Percentiles rank a stretch among this genome's conserved stretches.
Evolutionary conservation across 2,797 vertebrate genomes (phyloP).

Genomic region (Meriones psammophilus): DNA sequence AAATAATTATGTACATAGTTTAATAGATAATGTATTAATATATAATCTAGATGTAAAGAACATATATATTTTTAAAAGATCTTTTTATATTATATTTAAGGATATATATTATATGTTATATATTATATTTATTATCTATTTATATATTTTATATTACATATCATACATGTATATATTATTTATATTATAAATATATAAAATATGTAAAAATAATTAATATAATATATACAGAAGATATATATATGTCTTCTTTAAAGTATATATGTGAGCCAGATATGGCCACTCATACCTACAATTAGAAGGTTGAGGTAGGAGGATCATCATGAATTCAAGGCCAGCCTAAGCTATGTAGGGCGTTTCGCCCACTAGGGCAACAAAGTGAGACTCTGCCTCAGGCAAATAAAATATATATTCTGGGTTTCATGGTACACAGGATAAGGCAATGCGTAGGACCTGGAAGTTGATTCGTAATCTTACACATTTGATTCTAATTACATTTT

Average conservation of each 20-base stretch:
- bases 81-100: not conserved
- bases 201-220: no score
- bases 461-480: constrained; percentile 60
- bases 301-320: not conserved
- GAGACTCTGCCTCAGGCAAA: not conserved
- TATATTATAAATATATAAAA: no score
- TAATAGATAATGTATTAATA: not conserved
- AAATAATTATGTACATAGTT: not conserved
- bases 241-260: not conserved
- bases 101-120: not conserved
- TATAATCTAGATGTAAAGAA: not conserved
- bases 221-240: no score
- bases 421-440: constrained; percentile 43
- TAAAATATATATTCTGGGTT: not conserved
- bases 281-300: not conserved
- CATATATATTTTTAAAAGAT: not conserved
- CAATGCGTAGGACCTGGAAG: not conserved
- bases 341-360: not conserved
- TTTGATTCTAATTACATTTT: constrained; percentile 65
- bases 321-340: not conserved
- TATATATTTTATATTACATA: not conserved
- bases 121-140: no score
- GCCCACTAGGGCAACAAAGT: not conserved
- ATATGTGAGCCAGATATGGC: not conserved
- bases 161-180: no score